A percentile compares a stretch with the other conserved stretches of the same genome.
Conservation (phyloP, 2,888 invertebrate species). For the Luperina nickerlii region DNA sequence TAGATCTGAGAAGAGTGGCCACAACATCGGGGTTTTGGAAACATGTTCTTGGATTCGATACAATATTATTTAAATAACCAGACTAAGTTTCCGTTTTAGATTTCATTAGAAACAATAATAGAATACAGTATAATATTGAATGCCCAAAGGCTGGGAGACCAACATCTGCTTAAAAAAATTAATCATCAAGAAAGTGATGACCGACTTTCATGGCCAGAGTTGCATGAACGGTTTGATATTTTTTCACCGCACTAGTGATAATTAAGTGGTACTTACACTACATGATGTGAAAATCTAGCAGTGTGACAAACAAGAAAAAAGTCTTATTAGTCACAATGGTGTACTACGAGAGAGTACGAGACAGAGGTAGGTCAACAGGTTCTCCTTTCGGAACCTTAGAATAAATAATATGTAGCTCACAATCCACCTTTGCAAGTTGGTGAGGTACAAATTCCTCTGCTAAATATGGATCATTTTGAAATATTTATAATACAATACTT, state of each 20-base stretch:
- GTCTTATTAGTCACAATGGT: background rate
- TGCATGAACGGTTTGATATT: no score
- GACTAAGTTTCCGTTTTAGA: background rate
- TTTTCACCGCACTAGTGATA: no score
- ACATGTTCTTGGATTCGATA: background rate
- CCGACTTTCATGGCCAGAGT: background rate
- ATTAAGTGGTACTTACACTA: no score
- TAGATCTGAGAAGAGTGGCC: slow-evolving; percentile 28
- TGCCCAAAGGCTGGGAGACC: background rate
- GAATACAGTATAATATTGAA: no score
- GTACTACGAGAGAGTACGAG: background rate
- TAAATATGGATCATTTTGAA: slow-evolving; percentile 3
- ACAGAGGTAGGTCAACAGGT: background rate
- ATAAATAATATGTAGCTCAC: background rate
- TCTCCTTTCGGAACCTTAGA: background rate
- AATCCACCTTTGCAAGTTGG: background rate
- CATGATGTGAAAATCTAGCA: background rate
- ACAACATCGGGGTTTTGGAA: background rate
- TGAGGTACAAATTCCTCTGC: background rate
- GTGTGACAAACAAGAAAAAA: background rate
- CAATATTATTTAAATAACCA: background rate
- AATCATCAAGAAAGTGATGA: background rate
- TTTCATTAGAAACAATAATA: background rate
- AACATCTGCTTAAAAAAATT: no score
- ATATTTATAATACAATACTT: background rate